A percentile compares a stretch with the other conserved stretches of the same genome.
These are phyloP conservation scores for Bos taurus DNA, from an alignment of 2,113 vertebrate species.

Conservation along the genomic window ARS-UCD2.0 NC_037344.1:31765501-31766000, in stretches of 20 bases:
- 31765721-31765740: neutral
- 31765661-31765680: neutral
- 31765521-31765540: neutral
- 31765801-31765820: neutral
- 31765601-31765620: neutral
- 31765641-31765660: neutral
- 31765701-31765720: neutral
- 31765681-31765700: neutral
- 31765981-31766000: neutral
- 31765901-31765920: neutral
- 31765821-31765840: neutral
- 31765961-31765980: neutral
- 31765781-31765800: neutral
- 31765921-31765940: neutral
- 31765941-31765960: neutral
- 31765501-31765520: neutral
- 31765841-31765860: neutral
- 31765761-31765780: neutral
- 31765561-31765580: neutral
- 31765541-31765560: neutral
- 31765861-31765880: neutral
- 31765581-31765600: neutral
- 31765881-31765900: accelerated
- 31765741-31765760: neutral
- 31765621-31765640: neutral